Evolutionary conservation across 2,797 vertebrate genomes (phyloP), one percentile per base, ranked within the genome.

Genomic region (Microcaecilia unicolor): DNA sequence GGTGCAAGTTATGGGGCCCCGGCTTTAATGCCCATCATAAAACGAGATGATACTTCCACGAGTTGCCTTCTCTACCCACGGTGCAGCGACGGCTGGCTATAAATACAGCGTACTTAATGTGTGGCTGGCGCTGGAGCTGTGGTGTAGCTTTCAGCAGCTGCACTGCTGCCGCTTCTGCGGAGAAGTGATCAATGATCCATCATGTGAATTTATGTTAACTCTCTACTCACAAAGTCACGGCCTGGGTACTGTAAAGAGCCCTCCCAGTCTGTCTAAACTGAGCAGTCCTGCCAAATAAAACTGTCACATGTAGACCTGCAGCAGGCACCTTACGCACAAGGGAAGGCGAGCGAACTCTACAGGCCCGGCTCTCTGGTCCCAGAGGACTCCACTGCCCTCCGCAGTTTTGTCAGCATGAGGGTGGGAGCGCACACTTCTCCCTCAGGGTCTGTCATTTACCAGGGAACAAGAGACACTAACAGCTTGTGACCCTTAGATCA

Each of bases 1-100:
- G 84, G 81, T 81, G 74, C 75, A 83, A 83, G 81, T 83, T 83
- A 82, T 71, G 80, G 78, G 79, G n/a, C n/a, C 46, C 78, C 62
- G 61, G 83, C 86, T 90, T 91, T 86, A 93, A 87, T 87, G 85
- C 75, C 78, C 83, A 83, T 93, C 90, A 74, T 94, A 93, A 96
- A 93, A 87, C 85, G 85, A 89, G 90, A 92, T 89, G 87, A 85
- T 85, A 86, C 88, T 85, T 86, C 85, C 88, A 86, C 64, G 78
- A 87, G 78, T 71, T 64, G 70, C 65, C 72, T 86, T 85, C 86
- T 86, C 87, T 83, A 81, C 64, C 76, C 72, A 74, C 73, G 71
- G 77, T 32, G 70, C 64, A 48, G 58, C 59, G 47, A 76, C 73
- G 79, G 73, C 41, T 38, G 53, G 80, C 72, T 60, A 77, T 94